These are phyloP conservation scores for Dysmachus trigonus DNA, from an alignment of 2,888 invertebrate genomes.

Conservation along the genomic window DNA sequence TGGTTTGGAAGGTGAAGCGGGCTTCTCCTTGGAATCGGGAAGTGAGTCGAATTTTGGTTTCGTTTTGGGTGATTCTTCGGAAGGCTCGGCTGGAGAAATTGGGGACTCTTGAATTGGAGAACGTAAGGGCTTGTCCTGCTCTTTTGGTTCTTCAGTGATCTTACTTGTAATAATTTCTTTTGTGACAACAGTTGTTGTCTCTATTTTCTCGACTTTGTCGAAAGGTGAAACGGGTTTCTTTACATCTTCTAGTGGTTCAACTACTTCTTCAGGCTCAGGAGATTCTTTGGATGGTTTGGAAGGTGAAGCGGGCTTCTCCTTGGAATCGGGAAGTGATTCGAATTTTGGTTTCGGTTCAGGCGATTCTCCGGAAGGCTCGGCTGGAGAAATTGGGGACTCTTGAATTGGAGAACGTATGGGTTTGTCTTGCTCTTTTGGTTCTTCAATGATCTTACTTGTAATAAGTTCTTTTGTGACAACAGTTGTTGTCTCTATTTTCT, in stretches of 20 bases:
- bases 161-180: not conserved
- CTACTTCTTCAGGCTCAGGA: too few relatives aligned
- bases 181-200: too few relatives aligned
- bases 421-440: not conserved
- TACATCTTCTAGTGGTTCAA: too few relatives aligned
- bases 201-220: too few relatives aligned
- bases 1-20: not conserved
- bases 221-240: too few relatives aligned
- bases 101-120: not conserved
- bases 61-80: not conserved
- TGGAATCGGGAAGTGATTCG: too few relatives aligned
- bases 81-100: not conserved
- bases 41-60: not conserved
- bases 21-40: not conserved
- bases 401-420: too few relatives aligned
- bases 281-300: too few relatives aligned
- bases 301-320: too few relatives aligned
- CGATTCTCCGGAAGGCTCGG: not conserved
- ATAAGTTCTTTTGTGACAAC: not conserved
- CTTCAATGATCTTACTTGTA: not conserved
- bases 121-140: not conserved
- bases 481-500: not conserved
- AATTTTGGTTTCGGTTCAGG: not conserved
- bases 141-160: not conserved
- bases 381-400: not conserved